Evolutionary conservation across 2,888 invertebrate species (phyloP).

Genomic region (Piscicola geometra): DNA sequence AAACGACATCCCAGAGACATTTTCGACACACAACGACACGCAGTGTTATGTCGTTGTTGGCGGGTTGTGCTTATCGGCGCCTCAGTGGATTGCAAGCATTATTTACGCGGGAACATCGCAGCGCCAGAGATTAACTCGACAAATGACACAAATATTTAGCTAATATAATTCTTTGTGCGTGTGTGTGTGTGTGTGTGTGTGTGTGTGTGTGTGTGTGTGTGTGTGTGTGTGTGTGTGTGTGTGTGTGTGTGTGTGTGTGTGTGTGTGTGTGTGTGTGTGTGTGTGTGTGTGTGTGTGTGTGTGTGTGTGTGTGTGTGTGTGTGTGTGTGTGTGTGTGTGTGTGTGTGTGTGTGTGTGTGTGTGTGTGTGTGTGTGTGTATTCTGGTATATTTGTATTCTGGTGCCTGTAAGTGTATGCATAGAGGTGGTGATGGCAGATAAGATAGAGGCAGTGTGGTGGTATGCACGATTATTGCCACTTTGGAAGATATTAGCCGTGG

Average conservation of each 20-base stretch:
- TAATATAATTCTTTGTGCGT: not conserved
- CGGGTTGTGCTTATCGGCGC: not conserved
- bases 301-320: constrained; percentile 43
- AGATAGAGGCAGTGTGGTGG: not conserved
- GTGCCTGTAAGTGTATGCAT: too few species aligned
- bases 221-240: constrained; percentile 5
- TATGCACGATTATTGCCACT: not conserved
- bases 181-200: not conserved
- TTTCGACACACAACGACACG: too few species aligned
- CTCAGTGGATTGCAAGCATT: not conserved
- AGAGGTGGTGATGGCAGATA: not conserved
- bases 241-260: constrained; percentile 19
- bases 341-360: constrained; percentile 34
- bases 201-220: constrained; percentile 9
- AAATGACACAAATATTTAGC: constrained; percentile 1
- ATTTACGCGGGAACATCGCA: not conserved
- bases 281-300: constrained; percentile 41
- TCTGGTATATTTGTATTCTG: not conserved
- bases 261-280: constrained; percentile 38
- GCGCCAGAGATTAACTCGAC: not conserved
- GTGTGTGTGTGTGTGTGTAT: not conserved
- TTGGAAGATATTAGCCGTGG: not conserved
- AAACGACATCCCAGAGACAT: too few species aligned
- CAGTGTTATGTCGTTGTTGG: too few species aligned
- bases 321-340: constrained; percentile 43